Base-by-base conservation (phyloP, 2,888 invertebrate species). In the Hydrotaea cyrtoneurina region DNA sequence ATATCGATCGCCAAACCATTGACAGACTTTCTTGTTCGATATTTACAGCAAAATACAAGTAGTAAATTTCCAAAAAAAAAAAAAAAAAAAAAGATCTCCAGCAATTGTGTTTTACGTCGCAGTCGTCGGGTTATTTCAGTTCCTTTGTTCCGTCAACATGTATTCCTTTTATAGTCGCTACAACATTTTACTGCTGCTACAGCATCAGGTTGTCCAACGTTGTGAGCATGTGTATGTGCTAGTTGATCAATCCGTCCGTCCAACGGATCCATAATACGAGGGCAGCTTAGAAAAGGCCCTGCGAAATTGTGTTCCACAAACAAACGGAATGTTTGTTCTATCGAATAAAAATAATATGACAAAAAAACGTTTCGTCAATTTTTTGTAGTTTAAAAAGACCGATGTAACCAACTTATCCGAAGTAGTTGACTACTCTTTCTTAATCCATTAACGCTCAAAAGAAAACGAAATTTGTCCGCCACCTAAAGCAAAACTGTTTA, bases 141-240 rank as follows among this genome's bases (percentile, higher is more conserved):
- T 69, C 69, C 69, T 69, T 69, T 69, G 69, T 69, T 69, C 43
- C 5, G 21, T 69, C 69, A 69, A 69, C 46, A 23, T 69, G 43
- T 69, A 69, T 69, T 69, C 69, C 69, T 69, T 69, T 43, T 69
- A 69, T 69, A 23, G 69, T 23, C 10, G 39, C 10, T 23, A 69
- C 46, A 21, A 69, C 69, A 69, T 69, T 46, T 15, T 69, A 23
- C 23, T 69, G 69, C 39, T 43, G 17, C 69, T 43, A 55, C 55
- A 39, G 39, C 39, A 50, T 50, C 50, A n/a, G 50, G 50, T 50
- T 50, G 50, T 50, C n/a, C n/a, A n/a, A 15, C n/a, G n/a, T n/a
- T n/a, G n/a, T 50, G 13, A n/a, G n/a, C n/a, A 50, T n/a, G 50
- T 50, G 50, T 50, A 50, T 50, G 50, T 50, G 31, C 3, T 31